Evolutionary conservation across 2,888 invertebrate genomes (phyloP), one percentile per base, ranked within the genome.

Genomic region (Podotricha telesiphe): DNA sequence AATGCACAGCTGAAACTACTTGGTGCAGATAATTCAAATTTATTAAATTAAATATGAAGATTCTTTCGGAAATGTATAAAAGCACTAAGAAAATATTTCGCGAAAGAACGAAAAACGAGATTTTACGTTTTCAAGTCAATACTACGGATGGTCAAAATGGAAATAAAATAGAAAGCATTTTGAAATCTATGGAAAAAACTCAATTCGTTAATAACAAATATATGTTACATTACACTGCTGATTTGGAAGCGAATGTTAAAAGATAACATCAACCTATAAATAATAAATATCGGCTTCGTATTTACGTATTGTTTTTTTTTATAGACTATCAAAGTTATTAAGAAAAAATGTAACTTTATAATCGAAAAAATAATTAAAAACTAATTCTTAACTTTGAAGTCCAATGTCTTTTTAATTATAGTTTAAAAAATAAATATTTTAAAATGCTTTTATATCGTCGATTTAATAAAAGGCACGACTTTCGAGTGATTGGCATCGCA

Each of bases 401-500:
- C 0, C 15, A 15, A 22, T 47, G 1, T 15, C 13, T 17, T 47
- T 1, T 47, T 47, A 17, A 17, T 6, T 48, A 48, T 47, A 48
- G 20, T 19, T 20, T 11, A 10, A 48, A 48, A 34, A 37, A 55
- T 5, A 22, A 22, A 53, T n/a, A 28, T 10, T 28, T 0, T 4
- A 13, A 42, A 82, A 69, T 79, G 78, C 79, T 67, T 88, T 81
- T 81, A 80, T 81, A 79, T 84, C 84, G 84, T 80, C 77, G 82
- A 83, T 82, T 82, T 89, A 88, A 88, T 89, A 87, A 88, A 88
- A 89, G 86, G 86, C 84, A 79, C 78, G 83, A 81, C 73, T 76
- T 69, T 65, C 72, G 70, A 53, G 68, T 20, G 19, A 19, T 47
- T 17, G 47, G 47, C 47, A 47, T 47, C 8, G 47, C 47, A 47